Evolutionary conservation across 2,888 invertebrate genomes (phyloP).

Genomic region (Dusona sp.): DNA sequence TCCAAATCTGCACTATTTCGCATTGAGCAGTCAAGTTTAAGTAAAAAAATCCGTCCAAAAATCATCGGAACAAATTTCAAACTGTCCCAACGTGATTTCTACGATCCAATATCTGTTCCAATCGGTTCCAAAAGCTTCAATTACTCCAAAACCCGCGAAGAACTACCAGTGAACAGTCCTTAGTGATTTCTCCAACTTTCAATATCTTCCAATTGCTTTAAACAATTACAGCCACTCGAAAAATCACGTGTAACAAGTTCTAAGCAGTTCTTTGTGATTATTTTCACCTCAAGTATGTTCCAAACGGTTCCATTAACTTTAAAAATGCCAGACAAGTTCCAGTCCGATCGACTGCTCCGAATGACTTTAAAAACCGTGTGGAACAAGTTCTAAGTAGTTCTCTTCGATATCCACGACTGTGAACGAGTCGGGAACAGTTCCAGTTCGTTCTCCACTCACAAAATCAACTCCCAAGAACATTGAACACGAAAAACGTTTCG

Average conservation of each 20-base stretch:
- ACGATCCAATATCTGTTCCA: no score
- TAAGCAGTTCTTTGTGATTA: no score
- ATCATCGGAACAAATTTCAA: slow-evolving; percentile 2
- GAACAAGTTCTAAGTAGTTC: background rate
- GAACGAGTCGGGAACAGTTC: background rate
- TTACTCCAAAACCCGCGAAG: background rate
- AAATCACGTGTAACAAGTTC: no score
- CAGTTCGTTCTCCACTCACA: background rate
- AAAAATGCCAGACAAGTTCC: no score
- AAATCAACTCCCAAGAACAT: background rate
- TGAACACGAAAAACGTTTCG: background rate
- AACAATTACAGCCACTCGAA: background rate
- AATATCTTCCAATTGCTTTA: background rate
- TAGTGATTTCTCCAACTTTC: background rate
- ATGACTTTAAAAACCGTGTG: background rate
- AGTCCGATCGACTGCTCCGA: background rate
- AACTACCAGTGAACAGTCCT: background rate
- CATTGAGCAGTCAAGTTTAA: background rate
- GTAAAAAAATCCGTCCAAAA: background rate
- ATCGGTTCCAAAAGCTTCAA: background rate
- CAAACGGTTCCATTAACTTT: background rate
- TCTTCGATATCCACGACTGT: background rate
- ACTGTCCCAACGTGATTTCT: background rate
- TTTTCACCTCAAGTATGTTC: background rate
- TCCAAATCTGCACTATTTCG: background rate